These are phyloP conservation scores for Petromus typicus DNA, from an alignment of 2,113 vertebrate species.

Conservation along the genomic window DNA sequence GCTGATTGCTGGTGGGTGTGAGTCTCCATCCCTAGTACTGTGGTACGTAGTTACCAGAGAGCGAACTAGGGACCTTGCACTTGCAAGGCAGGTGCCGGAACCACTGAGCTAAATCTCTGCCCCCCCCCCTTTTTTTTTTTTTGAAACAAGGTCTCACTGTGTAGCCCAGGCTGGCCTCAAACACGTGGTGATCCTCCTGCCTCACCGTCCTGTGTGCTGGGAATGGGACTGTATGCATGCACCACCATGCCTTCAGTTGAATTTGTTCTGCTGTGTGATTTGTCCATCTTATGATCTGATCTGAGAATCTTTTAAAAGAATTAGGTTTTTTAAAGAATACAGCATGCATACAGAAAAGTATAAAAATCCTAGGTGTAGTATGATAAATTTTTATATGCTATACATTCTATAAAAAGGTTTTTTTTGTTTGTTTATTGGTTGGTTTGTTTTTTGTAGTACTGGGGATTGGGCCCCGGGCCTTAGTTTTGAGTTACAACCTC, in stretches of 20 bases:
- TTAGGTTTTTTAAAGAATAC: neutral
- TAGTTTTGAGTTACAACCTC: neutral
- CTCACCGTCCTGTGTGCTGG: too few relatives aligned
- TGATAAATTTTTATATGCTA: neutral
- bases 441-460: neutral
- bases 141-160: too few relatives aligned
- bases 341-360: neutral
- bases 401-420: neutral
- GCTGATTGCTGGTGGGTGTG: too few relatives aligned
- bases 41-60: too few relatives aligned
- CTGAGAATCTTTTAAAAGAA: constrained; percentile 52
- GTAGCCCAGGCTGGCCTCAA: too few relatives aligned
- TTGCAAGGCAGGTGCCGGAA: too few relatives aligned
- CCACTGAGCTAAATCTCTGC: too few relatives aligned
- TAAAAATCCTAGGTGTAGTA: neutral
- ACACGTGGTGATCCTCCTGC: too few relatives aligned
- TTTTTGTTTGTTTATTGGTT: neutral
- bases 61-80: too few relatives aligned
- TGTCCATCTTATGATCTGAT: neutral
- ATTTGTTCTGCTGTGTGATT: constrained; percentile 19
- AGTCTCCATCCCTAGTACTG: too few relatives aligned
- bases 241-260: neutral
- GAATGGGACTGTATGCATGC: neutral
- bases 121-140: too few relatives aligned
- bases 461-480: neutral